Conservation (phyloP, 2,888 invertebrate genomes). For the Acanthoscelides obtectus region DNA sequence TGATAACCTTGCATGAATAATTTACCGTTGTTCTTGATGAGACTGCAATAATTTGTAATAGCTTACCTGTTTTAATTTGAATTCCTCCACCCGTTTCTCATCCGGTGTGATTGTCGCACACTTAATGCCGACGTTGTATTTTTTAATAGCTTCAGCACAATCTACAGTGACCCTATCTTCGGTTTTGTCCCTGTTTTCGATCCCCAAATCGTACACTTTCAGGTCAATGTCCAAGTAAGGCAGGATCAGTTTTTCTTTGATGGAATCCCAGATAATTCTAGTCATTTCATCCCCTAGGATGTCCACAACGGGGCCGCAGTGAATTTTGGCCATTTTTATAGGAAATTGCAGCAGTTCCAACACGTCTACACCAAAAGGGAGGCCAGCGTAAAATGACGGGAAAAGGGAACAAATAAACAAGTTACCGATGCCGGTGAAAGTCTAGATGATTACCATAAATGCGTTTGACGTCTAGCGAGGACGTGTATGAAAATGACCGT, state of each 20-base stretch:
- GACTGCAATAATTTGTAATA: too few relatives aligned
- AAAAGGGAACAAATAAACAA: neutral
- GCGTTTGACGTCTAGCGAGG: neutral
- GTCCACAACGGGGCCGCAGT: slow-evolving; percentile 86
- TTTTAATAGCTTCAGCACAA: slow-evolving; percentile 93
- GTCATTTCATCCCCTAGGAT: slow-evolving; percentile 96
- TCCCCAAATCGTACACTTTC: slow-evolving; percentile 90
- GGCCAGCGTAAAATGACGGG: too few relatives aligned
- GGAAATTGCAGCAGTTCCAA: too few relatives aligned
- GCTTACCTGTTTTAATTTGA: slow-evolving; percentile 61
- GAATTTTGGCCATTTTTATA: slow-evolving; percentile 58
- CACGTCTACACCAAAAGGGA: too few relatives aligned
- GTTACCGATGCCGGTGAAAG: neutral
- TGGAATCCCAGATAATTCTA: slow-evolving; percentile 96
- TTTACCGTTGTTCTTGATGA: neutral
- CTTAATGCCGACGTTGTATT: slow-evolving; percentile 97
- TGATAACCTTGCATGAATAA: neutral
- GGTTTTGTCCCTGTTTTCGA: slow-evolving; percentile 91
- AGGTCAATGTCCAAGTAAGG: slow-evolving; percentile 94
- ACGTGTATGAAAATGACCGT: neutral
- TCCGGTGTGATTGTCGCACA: slow-evolving; percentile 99
- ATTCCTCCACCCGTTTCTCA: slow-evolving; percentile 88
- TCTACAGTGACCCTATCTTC: slow-evolving; percentile 94
- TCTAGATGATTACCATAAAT: neutral
- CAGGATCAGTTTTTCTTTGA: slow-evolving; percentile 93